Evolutionary conservation across 2,888 invertebrate genomes (phyloP).

Genomic region (Tetanocera ferruginea): DNA sequence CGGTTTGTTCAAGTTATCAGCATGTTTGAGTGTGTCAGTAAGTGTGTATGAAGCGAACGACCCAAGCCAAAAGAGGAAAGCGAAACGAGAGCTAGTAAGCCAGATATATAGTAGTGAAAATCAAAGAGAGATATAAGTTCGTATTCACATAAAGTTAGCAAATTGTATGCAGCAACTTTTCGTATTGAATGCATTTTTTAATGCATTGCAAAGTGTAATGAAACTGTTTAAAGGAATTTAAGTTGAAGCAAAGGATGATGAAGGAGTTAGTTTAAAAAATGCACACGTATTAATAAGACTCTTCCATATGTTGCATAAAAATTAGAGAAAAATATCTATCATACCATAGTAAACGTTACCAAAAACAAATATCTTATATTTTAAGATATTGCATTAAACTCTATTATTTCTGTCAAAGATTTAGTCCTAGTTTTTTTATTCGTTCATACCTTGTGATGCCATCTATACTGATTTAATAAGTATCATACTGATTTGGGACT

Average conservation of each 20-base stretch:
- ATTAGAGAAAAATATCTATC: too few species aligned
- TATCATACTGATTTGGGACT: too few species aligned
- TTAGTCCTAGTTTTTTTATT: too few species aligned
- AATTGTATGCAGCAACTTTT: background rate
- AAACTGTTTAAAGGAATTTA: conserved; percentile 66
- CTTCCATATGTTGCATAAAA: too few species aligned
- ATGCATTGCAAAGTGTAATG: conserved; percentile 65
- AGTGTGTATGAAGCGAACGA: background rate
- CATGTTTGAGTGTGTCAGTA: background rate
- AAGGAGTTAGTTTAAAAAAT: background rate
- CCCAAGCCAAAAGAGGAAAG: background rate
- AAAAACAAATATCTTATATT: too few species aligned
- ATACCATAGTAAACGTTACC: too few species aligned
- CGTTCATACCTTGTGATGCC: too few species aligned
- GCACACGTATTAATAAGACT: background rate
- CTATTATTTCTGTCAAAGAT: too few species aligned
- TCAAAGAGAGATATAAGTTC: background rate
- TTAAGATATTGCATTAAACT: too few species aligned
- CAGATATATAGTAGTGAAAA: background rate
- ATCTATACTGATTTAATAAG: too few species aligned
- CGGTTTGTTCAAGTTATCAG: conserved; percentile 15
- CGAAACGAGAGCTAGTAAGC: background rate
- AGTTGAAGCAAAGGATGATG: conserved; percentile 46
- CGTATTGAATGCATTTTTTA: conserved; percentile 59
- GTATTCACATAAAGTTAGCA: background rate